Percentiles rank a stretch among this genome's conserved stretches.
These are phyloP conservation scores for Nysson spinosus DNA, from an alignment of 2,888 invertebrate genomes.

Conservation along the genomic window DNA sequence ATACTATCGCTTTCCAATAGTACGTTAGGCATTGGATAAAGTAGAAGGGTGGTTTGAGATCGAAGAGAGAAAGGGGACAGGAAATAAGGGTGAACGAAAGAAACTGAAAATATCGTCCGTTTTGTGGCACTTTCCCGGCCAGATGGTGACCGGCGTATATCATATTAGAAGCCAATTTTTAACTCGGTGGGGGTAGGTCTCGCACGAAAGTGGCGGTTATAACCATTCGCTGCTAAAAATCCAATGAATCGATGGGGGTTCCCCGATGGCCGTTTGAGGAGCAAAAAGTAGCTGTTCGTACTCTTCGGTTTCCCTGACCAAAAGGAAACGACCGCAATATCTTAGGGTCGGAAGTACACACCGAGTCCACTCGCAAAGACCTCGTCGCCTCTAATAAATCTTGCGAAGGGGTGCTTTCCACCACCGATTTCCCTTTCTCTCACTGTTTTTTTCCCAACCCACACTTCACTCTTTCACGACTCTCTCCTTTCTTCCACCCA, in stretches of 20 bases:
- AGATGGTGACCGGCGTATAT: constrained; percentile 71
- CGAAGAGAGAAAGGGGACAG: constrained; percentile 1
- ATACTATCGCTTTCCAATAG: constrained; percentile 72
- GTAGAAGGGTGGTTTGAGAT: constrained; percentile 10
- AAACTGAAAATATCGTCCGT: constrained; percentile 64
- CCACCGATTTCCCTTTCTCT: constrained; percentile 23
- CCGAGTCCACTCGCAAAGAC: constrained; percentile 56
- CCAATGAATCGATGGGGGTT: constrained; percentile 60
- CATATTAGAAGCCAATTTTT: constrained; percentile 74
- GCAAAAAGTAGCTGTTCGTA: constrained; percentile 44
- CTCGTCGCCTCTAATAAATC: constrained; percentile 56
- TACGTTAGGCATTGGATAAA: constrained; percentile 56
- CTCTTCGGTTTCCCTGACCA: constrained; percentile 56
- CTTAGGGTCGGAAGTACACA: constrained; percentile 70
- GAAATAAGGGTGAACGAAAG: constrained; percentile 12
- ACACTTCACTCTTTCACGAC: constrained; percentile 1
- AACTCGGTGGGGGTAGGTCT: constrained; percentile 68
- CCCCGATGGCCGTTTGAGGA: constrained; percentile 44
- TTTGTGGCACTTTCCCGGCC: constrained; percentile 64
- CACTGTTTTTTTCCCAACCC: constrained; percentile 4
- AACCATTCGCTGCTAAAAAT: constrained; percentile 60
- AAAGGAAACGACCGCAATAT: constrained; percentile 68
- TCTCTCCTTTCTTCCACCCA: constrained; percentile 20
- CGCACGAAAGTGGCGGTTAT: constrained; percentile 58
- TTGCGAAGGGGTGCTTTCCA: constrained; percentile 31